Evolutionary conservation across 2,888 invertebrate genomes (phyloP).

Genomic region (Ceramica pisi): DNA sequence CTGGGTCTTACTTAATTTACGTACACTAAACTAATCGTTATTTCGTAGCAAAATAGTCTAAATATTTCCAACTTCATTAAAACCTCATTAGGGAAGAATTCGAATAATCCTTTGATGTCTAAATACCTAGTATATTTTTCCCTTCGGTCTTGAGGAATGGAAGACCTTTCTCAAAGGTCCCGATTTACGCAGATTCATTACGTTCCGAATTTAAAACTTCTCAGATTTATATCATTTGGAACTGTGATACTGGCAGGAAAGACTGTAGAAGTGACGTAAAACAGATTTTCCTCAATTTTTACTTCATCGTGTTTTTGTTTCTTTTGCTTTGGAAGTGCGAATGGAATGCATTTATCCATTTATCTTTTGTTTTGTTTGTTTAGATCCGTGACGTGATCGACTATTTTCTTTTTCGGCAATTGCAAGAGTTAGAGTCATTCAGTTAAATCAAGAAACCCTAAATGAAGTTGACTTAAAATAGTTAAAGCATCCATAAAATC

Average conservation of each 20-base stretch:
- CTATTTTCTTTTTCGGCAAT: neutral
- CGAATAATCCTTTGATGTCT: conserved; percentile 16
- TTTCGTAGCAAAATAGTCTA: neutral
- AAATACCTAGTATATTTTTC: conserved; percentile 9
- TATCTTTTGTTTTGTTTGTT: conserved; percentile 19
- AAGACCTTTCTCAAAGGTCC: conserved; percentile 17
- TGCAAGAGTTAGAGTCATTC: neutral
- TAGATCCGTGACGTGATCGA: neutral
- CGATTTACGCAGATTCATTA: conserved; percentile 49
- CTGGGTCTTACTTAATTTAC: neutral
- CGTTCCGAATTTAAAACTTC: conserved; percentile 58
- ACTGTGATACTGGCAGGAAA: conserved; percentile 2
- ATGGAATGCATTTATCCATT: conserved; percentile 7
- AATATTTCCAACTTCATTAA: conserved; percentile 18
- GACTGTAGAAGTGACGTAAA: conserved; percentile 6
- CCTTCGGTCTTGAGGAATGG: conserved; percentile 3
- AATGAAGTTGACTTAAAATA: neutral
- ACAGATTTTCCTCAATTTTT: neutral
- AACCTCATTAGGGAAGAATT: conserved; percentile 25
- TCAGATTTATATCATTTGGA: conserved; percentile 59
- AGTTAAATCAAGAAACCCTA: neutral
- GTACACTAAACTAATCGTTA: neutral
- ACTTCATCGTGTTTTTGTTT: conserved; percentile 13
- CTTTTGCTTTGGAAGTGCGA: neutral
- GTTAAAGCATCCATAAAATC: neutral